phyloP scores from a whole-genome alignment of 2,113 vertebrate species.

The Dinomys branickii region DNA sequence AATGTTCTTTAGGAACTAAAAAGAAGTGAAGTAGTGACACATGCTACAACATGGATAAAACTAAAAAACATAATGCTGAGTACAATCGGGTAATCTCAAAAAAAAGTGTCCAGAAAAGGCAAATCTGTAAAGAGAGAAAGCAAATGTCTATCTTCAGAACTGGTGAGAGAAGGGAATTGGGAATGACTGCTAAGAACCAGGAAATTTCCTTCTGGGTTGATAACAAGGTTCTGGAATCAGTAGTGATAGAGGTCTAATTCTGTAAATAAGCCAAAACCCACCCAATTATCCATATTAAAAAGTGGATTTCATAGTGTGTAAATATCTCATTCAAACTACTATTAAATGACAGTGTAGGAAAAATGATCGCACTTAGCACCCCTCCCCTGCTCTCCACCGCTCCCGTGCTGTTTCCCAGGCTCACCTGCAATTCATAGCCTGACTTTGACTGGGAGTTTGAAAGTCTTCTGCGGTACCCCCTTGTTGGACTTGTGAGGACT shows the following conservation, averaged over 20 bases:
- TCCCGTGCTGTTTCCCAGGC: too few relatives aligned
- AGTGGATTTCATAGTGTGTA: not conserved
- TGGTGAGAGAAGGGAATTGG: not conserved
- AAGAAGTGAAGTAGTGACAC: not conserved
- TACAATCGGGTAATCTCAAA: not conserved
- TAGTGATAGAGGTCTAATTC: not conserved
- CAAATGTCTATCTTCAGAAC: not conserved
- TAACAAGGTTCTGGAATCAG: not conserved
- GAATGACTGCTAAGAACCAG: not conserved
- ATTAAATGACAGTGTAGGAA: not conserved
- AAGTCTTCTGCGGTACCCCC: not conserved
- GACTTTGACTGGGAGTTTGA: not conserved
- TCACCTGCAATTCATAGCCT: not conserved
- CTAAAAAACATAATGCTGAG: not conserved
- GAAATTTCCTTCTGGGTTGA: not conserved
- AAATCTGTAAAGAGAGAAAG: not conserved
- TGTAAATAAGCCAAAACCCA: not conserved
- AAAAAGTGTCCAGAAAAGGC: not conserved
- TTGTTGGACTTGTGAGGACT: not conserved
- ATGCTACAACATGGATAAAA: not conserved
- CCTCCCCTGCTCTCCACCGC: not conserved
- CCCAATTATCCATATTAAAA: not conserved
- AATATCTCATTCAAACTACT: not conserved
- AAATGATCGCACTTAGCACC: not conserved
- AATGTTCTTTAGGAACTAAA: not conserved